These are phyloP conservation scores for Castor canadensis DNA, from an alignment of 2,113 vertebrate genomes.

Conservation along the genomic window DNA sequence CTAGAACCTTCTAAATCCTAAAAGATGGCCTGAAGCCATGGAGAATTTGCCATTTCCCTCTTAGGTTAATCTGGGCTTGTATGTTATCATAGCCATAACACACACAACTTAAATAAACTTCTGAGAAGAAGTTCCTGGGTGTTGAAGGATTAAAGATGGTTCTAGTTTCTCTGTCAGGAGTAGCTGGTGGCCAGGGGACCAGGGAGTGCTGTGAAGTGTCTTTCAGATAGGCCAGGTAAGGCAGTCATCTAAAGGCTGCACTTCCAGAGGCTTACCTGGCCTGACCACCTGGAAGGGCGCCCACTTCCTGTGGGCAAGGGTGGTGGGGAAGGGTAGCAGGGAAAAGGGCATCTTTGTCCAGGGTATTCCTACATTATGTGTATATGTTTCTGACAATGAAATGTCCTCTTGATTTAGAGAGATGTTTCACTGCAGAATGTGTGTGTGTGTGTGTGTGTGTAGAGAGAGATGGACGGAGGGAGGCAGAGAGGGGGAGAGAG, in stretches of 20 bases:
- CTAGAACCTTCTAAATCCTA: slow-evolving; percentile 29
- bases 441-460: not conserved
- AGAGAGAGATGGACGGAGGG: too few relatives aligned
- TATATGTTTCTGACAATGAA: slow-evolving; percentile 30
- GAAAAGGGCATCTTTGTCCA: not conserved
- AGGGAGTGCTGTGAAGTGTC: not conserved
- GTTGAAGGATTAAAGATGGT: not conserved
- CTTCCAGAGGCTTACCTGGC: not conserved
- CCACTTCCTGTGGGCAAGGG: not conserved
- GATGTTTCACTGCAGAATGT: not conserved
- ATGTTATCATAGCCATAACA: not conserved
- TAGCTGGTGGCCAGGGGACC: not conserved
- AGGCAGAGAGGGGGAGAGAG: too few relatives aligned
- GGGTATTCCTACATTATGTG: not conserved
- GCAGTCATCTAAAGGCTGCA: not conserved
- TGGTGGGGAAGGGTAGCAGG: not conserved
- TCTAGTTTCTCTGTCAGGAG: not conserved
- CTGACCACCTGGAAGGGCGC: not conserved
- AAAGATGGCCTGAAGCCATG: not conserved
- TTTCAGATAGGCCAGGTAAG: not conserved
- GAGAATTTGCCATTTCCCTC: not conserved
- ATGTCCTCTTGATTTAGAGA: slow-evolving; percentile 35
- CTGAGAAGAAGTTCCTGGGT: not conserved
- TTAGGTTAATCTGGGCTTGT: not conserved
- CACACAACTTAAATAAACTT: slow-evolving; percentile 32